These are phyloP conservation scores for Drosophila mimica DNA, from an alignment of 2,888 invertebrate species.

Conservation along the genomic window DNA sequence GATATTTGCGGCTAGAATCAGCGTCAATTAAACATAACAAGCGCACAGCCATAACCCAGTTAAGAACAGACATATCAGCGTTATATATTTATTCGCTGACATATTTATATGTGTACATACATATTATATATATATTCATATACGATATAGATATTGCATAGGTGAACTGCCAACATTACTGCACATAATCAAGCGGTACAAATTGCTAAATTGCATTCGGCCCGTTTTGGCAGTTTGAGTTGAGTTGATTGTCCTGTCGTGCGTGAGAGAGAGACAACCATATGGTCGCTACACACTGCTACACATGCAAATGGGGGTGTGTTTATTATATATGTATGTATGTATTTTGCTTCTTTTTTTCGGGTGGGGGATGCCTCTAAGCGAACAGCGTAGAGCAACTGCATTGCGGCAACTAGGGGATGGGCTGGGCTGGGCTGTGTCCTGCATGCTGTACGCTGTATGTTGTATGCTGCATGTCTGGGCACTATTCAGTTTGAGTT, in stretches of 20 bases:
- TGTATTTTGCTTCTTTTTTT: constrained; percentile 30
- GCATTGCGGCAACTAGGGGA: constrained; percentile 51
- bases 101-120: neutral
- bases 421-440: constrained; percentile 40
- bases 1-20: constrained; percentile 68
- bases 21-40: constrained; percentile 55
- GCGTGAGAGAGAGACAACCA: constrained; percentile 59
- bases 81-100: constrained; percentile 8
- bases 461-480: constrained; percentile 19
- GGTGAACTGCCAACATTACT: constrained; percentile 59
- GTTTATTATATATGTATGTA: constrained; percentile 34
- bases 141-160: constrained; percentile 3
- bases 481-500: constrained; percentile 30
- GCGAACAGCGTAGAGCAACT: constrained; percentile 37
- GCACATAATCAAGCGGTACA: constrained; percentile 50
- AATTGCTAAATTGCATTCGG: constrained; percentile 61
- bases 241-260: constrained; percentile 8
- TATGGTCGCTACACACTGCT: constrained; percentile 39
- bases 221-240: neutral
- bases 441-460: constrained; percentile 6
- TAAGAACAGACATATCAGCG: constrained; percentile 22
- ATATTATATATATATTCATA: neutral
- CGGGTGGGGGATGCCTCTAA: constrained; percentile 39
- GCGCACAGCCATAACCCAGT: constrained; percentile 45
- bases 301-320: constrained; percentile 72